Evolutionary conservation across 2,113 vertebrate genomes (phyloP), one percentile per base, ranked within the genome.

Genomic region (Salvator merianae): DNA sequence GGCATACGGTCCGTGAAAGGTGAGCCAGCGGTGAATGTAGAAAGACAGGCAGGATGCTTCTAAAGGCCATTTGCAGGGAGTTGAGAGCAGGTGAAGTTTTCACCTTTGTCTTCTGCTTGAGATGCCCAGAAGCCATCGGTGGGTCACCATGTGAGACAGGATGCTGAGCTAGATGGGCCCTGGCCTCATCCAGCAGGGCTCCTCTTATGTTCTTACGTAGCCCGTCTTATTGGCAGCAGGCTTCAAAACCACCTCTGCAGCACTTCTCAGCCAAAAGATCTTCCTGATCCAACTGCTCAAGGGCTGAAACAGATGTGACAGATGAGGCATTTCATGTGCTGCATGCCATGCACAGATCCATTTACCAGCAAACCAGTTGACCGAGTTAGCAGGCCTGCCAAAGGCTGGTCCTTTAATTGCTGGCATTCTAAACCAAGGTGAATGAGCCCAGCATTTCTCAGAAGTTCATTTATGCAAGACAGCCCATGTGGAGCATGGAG

Each of bases 341-440:
- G 7, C n/a, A 4, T 66, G 16, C 50, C 40, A 34, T 14, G 10
- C 22, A 66, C 32, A 83, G 65, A 83, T 34, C 16, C 71, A 26
- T 62, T 66, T 66, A 47, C 24, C 20, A 59, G 55, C 38, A 32
- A 14, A 9, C 43, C 66, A 1, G 0, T 38, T 47, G 14, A 13
- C 32, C n/a, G n/a, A 72, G 73, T 63, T 53, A 36, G 40, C 14
- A 53, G 10, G 38, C 4, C 14, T 24, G 63, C n/a, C n/a, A 28
- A 32, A 8, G 34, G 40, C 26, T 18, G 22, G 50, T 0, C 34
- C 10, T 22, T 20, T 34, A 50, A 53, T 30, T 13, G 32, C 24
- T 77, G 50, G 34, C 5, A 38, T 55, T 66, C 16, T 68, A 68
- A 53, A 4, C 20, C 32, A 53, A 36, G 36, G 10, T 63, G 9